Base-by-base conservation (phyloP, 2,888 invertebrate genomes). In the Escarpia spicata region DNA sequence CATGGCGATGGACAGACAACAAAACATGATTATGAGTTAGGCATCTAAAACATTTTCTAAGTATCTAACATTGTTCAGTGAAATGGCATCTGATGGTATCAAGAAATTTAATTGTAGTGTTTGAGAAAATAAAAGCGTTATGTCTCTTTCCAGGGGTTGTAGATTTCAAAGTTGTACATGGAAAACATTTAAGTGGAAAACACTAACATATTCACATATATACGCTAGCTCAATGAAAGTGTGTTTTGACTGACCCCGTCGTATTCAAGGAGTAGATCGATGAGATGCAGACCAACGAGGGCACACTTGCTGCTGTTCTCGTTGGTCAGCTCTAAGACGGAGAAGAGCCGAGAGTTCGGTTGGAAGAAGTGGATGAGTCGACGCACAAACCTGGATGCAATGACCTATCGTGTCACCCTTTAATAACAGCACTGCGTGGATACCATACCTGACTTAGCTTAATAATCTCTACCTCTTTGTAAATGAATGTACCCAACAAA, bases 321-420 rank as follows among this genome's bases (percentile, higher is more conserved):
- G 96, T 96, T 97, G 94, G 97, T 97, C 92, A 98, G 96, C 95
- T 99, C 98, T 94, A 98, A 97, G 95, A 98, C 98, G 3, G 98
- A 98, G 96, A 98, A 99, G 94, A 98, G 97, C 96, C 98, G 98
- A 94, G 98, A 98, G 37, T 98, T 98, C 0, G 99, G 99, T 96
- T 98, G 98, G 96, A 98, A 98, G 96, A 98, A 99, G 95, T 98
- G 98, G 0, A 98, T 97, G 44, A 99, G 97, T 91, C 98, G 97
- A 94, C 98, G 97, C 2, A 98, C 96, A 95, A 98, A 98, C 93
- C 97, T 97, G 94, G 44, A 8, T 10, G 15, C 52, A 52, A 52
- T 9, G 75, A 75, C n/a, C n/a, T n/a, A n/a, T n/a, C n/a, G n/a
- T n/a, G n/a, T n/a, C n/a, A n/a, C n/a, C n/a, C n/a, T n/a, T 9